Evolutionary conservation across 1,140 invertebrate species (phyloP), one percentile per base, ranked within the genome.

Genomic region (Drosophila pectinifera): DNA sequence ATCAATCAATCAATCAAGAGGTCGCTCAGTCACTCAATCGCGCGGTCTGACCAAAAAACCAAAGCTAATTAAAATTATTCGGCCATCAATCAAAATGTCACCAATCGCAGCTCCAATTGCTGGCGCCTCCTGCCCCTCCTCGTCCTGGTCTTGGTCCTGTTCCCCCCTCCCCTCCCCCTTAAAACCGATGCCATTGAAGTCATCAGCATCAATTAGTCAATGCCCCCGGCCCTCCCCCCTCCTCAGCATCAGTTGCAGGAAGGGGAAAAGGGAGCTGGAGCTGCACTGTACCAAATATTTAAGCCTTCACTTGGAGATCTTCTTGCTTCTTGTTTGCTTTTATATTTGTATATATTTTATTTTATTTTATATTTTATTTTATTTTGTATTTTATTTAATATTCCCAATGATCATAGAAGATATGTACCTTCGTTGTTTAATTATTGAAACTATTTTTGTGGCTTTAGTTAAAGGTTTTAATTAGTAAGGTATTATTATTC

Each of bases 81-180:
- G 68, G 62, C 57, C 76, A 85, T 85, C 82, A 85, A 85, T 85
- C 82, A 82, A 82, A 81, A 75, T 78, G 73, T 74, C 78, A 61
- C 77, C 77, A 77, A 38, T 24, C 34, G 13, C 28, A 57, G 49
- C 36, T 48, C 20, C 39, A 48, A 49, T 56, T 53, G 8, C 54
- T 62, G 22, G 22, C 22, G 49, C 36, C 43, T n/a, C 39, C 51
- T 53, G 8, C 54, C 56, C 22, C 26, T 34, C 48, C 48, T 18
- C 10, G 46, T 49, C 58, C 53, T 14, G 7, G 36, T 8, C 38
- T 24, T 14, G 8, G 13, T 41, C 10, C 22, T 13, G 3, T 16
- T 28, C 1, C 54, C 14, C 28, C n/a, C 5, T 5, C n/a, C n/a
- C 4, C 22, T 39, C 5, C 36, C 20, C n/a, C n/a, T n/a, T n/a